These are phyloP conservation scores for Sebastes elongatus DNA, from an alignment of 2,797 vertebrate genomes.

Conservation along the genomic window DNA sequence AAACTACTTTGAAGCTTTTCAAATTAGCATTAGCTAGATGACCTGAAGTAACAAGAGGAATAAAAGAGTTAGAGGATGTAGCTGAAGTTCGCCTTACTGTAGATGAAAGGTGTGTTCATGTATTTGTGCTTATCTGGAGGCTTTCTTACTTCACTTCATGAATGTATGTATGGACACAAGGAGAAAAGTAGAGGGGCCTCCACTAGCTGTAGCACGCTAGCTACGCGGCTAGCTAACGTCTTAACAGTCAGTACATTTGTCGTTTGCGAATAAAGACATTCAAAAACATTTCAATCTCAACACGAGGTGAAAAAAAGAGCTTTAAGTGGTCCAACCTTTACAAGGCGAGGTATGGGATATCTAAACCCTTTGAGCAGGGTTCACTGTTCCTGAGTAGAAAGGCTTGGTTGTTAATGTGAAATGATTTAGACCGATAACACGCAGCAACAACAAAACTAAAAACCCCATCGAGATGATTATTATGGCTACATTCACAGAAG, in stretches of 20 bases:
- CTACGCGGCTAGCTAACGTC: neutral
- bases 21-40: neutral
- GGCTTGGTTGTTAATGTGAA: neutral
- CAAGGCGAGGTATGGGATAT: neutral
- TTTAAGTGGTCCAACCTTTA: neutral
- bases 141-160: neutral
- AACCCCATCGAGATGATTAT: neutral
- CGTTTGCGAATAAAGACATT: neutral
- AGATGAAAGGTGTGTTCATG: neutral
- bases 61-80: neutral
- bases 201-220: neutral
- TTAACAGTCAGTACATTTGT: neutral
- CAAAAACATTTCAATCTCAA: neutral
- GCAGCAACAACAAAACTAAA: neutral
- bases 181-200: neutral
- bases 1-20: neutral
- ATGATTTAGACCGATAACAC: neutral
- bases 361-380: neutral
- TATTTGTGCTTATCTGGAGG: neutral
- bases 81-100: neutral
- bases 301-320: neutral
- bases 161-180: neutral
- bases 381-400: slow-evolving; percentile 3
- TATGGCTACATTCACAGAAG: neutral
- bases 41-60: neutral